Evolutionary conservation across 2,797 vertebrate genomes (phyloP).

Genomic region (Falco cherrug): DNA sequence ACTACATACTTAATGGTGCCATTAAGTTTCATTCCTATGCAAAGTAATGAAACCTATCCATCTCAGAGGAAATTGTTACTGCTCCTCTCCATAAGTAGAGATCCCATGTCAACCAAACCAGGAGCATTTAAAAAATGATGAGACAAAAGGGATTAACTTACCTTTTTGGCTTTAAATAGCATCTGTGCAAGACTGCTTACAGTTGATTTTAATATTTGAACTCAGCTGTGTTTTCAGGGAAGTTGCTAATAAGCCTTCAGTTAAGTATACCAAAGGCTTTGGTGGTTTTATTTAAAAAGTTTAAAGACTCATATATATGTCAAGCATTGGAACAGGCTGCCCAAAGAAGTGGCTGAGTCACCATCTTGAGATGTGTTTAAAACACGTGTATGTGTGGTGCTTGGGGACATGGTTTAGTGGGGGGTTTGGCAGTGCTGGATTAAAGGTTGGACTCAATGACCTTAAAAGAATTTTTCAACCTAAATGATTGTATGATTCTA

Average conservation of each 20-base stretch:
- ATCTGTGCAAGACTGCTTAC: neutral
- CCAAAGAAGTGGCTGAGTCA: no score
- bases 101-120: neutral
- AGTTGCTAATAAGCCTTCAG: neutral
- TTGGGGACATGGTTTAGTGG: no score
- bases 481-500: neutral
- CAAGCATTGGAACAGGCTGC: no score
- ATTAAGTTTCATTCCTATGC: neutral
- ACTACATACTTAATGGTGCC: neutral
- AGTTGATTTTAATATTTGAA: neutral
- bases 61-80: neutral
- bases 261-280: neutral
- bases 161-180: neutral
- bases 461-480: no score
- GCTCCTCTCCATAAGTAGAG: neutral
- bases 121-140: neutral
- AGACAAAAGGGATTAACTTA: neutral
- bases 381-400: no score
- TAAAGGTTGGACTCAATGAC: no score
- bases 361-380: no score
- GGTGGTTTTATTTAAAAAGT: neutral
- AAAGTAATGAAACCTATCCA: neutral
- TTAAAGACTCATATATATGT: neutral
- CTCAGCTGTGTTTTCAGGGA: neutral
- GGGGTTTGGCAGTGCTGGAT: no score